Base-by-base conservation (phyloP, 2,113 vertebrate species). In the Riparia riparia region DNA sequence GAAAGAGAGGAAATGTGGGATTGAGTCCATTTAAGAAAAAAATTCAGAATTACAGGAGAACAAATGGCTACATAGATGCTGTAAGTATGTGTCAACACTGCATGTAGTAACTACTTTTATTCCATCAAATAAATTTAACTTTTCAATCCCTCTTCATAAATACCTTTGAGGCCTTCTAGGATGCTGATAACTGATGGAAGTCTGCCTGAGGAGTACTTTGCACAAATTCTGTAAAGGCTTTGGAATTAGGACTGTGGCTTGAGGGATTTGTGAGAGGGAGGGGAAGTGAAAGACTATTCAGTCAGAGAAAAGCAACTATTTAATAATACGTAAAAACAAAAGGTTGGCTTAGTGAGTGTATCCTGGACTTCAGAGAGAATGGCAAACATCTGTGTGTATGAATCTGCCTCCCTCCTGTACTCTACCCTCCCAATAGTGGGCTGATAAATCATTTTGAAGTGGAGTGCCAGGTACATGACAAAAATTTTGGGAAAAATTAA, bases 401-500 rank as follows among this genome's bases (percentile, higher is more conserved):
- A 41, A 76, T 68, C 34, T 92, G 51, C 32, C 60, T 22, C 14
- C 25, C 41, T 50, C 6, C 21, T 31, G 16, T 9, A 17, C 13
- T 37, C 31, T 14, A 25, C 25, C 57, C 42, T 76, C 44, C n/a
- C n/a, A 82, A 9, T 2, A 47, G 26, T 3, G 21, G 41, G 45
- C 51, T 72, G 76, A 81, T 84, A 94, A 82, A 93, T 95, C 50
- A 66, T 90, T 78, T 70, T 49, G 53, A 83, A 77, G 51, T 63
- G 9, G 73, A 73, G 66, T 79, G 94, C 92, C 86, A 88, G 83
- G 92, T 89, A 83, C 25, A 19, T 95, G 85, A 94, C 50, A 31
- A 42, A 90, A 93, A 57, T 70, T 86, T 89, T 91, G 78, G 74
- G 74, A 94, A 92, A 81, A 87, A 83, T 65, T 94, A 89, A 86